Evolutionary conservation across 2,797 vertebrate genomes (phyloP), one percentile per base, ranked within the genome.

Genomic region (Halcyon leucocephala): DNA sequence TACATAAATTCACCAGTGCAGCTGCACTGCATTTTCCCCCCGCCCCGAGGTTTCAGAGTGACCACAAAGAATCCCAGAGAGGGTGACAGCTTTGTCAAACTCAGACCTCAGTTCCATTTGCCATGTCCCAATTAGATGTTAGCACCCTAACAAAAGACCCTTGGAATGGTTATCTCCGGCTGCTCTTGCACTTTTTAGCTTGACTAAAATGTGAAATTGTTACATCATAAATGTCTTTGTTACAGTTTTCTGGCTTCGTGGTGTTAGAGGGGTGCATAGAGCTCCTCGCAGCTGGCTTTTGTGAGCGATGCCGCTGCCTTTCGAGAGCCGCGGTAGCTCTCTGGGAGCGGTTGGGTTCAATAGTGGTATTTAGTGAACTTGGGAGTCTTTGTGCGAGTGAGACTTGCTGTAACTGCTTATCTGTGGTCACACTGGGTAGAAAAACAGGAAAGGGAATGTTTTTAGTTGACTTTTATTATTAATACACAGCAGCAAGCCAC

Each of bases 21-120:
- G 62, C 81, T 95, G 67, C 76, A 10, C 64, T 87, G 54, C 41
- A n/a, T 60, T 58, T 58, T 3, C 6, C 18, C 5, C 29, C 6
- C 13, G 2, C 18, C 26, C 20, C 44, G n/a, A 64, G 83, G n/a
- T 86, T 95, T 89, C 37, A 48, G 81, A 86, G 85, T 96, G 93
- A 73, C 93, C 86, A 77, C 90, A 93, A 89, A 85, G 81, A 76
- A 77, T 64, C 70, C 1, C 3, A 46, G 86, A 51, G 19, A 33
- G 81, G 84, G 77, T 82, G 70, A 37, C 60, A 92, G 85, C 90
- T 92, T 82, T 76, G 72, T 95, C 92, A 64, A 58, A 26, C 81
- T 79, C 55, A 67, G 76, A 6, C 93, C 92, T 65, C 39, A 85
- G 78, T 71, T 90, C 54, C 69, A 20, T 16, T 82, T 76, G 82